These are phyloP conservation scores for Vespertilio murinus DNA, from an alignment of 2,797 vertebrate genomes.

Conservation along the genomic window DNA sequence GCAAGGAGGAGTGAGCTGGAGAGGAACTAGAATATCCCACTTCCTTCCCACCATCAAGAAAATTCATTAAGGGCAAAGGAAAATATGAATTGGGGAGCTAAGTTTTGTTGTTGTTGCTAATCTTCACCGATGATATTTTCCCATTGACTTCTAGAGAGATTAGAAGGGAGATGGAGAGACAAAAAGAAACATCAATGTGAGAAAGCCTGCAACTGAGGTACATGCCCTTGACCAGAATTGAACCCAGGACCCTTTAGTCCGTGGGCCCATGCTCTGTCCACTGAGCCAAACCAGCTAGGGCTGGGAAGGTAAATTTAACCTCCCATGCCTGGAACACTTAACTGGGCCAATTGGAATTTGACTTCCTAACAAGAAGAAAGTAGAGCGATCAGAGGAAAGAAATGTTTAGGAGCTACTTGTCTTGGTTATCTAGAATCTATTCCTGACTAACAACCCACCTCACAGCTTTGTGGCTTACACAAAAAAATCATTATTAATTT, in stretches of 20 bases:
- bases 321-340: not conserved
- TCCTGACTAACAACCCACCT: not conserved
- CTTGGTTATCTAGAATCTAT: not conserved
- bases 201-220: too few species aligned
- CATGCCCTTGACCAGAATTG: too few species aligned
- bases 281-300: too few species aligned
- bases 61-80: not conserved
- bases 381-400: not conserved
- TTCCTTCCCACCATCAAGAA: not conserved
- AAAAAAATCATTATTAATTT: not conserved
- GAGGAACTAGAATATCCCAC: not conserved
- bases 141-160: too few species aligned
- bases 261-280: too few species aligned
- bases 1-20: not conserved
- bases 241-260: too few species aligned
- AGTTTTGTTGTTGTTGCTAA: too few species aligned
- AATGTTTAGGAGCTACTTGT: not conserved
- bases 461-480: not conserved
- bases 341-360: not conserved
- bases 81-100: not conserved
- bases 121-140: too few species aligned
- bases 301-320: not conserved
- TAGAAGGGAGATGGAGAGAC: too few species aligned
- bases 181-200: too few species aligned
- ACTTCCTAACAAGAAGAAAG: not conserved